Percentiles rank a stretch among this genome's conserved stretches.
phyloP scores from a whole-genome alignment of 2,888 invertebrate genomes.

The Drosophila rellima region DNA sequence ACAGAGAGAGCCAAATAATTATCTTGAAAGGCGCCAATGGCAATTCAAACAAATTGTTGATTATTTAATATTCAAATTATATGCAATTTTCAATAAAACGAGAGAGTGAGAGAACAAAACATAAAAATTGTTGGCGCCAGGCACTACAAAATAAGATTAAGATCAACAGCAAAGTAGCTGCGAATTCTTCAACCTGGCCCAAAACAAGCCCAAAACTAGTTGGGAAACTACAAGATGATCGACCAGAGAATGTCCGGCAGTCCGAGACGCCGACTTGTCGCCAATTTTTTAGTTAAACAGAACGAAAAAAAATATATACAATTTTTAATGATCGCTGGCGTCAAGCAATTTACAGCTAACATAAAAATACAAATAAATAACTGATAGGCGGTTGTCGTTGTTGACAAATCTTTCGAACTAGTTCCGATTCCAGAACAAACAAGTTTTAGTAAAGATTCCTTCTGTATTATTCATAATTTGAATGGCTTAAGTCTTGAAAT shows the following conservation, averaged over 20 bases:
- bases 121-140: slow-evolving; percentile 71
- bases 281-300: slow-evolving; percentile 22
- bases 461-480: not conserved
- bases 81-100: slow-evolving; percentile 36
- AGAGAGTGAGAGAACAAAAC: slow-evolving; percentile 18
- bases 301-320: not conserved
- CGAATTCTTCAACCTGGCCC: slow-evolving; percentile 52
- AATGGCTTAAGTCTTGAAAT: not conserved
- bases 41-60: slow-evolving; percentile 42
- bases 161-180: slow-evolving; percentile 68
- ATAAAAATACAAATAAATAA: slow-evolving; percentile 70
- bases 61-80: slow-evolving; percentile 64
- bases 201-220: slow-evolving; percentile 44
- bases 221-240: slow-evolving; percentile 21
- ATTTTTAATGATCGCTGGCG: slow-evolving; percentile 68
- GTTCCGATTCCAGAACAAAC: slow-evolving; percentile 21
- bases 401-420: slow-evolving; percentile 64
- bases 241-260: slow-evolving; percentile 36
- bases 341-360: slow-evolving; percentile 73
- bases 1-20: slow-evolving; percentile 9
- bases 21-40: slow-evolving; percentile 43
- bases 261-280: slow-evolving; percentile 33
- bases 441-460: not conserved
- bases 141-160: slow-evolving; percentile 73
- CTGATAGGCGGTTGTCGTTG: slow-evolving; percentile 39